Evolutionary conservation across 2,797 vertebrate genomes (phyloP), one percentile per base, ranked within the genome.

Genomic region (Gymnothorax javanicus): DNA sequence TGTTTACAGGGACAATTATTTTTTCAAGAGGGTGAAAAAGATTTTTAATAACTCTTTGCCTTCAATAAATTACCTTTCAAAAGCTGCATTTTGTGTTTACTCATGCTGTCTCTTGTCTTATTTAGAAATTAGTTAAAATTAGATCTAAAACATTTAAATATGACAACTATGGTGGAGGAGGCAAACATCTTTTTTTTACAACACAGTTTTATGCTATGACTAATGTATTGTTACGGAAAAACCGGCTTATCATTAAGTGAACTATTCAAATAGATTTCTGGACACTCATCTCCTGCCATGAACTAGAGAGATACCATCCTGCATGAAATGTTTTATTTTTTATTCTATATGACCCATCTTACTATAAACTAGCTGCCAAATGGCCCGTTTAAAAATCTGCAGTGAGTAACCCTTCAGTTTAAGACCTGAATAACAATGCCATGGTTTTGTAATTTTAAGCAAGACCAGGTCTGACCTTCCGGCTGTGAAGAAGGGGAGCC

Each of bases 231-330:
- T 43, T 85, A 27, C 52, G 64, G 79, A 87, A 84, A 84, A 58
- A 71, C 84, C 77, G 17, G 69, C 75, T 77, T 85, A 84, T 57
- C 71, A 88, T 88, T 86, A 91, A 89, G 87, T 81, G 87, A 87
- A 90, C 77, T 25, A 84, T 84, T 84, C 69, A 67, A 87, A 84
- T 25, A 87, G 79, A 86, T 89, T 79, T 85, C 85, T 64, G 84
- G 83, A 81, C 54, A 87, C 85, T 82, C 88, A 86, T 87, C 84
- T 58, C 43, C 54, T 58, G 82, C 81, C 75, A 77, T 85, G 77
- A 69, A 86, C 62, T 89, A 59, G 33, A 85, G 27, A 86, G 84
- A 60, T 73, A 54, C 75, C 27, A 12, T 57, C 81, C 77, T 82
- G 77, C 60, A 81, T 23, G 52, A 52, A 52, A 56, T 81, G 20